Base-by-base conservation (phyloP, 2,888 invertebrate genomes). In the Drosophila affinis region DNA sequence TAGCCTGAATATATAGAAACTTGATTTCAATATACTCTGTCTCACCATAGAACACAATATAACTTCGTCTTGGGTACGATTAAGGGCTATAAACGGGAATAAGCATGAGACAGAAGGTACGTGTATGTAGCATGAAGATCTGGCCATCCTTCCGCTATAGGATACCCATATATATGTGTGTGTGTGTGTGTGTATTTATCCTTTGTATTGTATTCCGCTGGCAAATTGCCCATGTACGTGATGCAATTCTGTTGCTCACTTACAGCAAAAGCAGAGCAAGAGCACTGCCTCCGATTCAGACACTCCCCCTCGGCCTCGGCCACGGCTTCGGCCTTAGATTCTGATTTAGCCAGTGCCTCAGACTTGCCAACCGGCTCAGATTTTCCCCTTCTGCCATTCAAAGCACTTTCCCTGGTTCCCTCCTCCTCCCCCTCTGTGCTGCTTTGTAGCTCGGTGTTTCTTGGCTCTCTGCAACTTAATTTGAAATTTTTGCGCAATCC, bases 201-300 rank as follows among this genome's bases (percentile, higher is more conserved):
- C 63, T 68, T 78, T 85, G 89, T 89, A 85, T 86, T 86, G 67
- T 67, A 85, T 85, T 85, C 62, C 73, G 79, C 69, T 88, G 88
- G 90, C 90, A 88, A 88, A 88, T 88, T 89, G 90, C 90, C 88
- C 88, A 86, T 77, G 86, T 89, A 88, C 88, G 88, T 88, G 88
- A 85, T 87, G 86, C 89, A 89, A 88, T 88, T 85, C 89, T 85
- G 89, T 79, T 85, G 89, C 83, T 88, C 83, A 84, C 83, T 83
- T 87, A 76, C 81, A 67, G 87, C 29, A 29, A 7, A 29, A 9
- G 29, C 29, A 29, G 7, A 7, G 27, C 7, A 1, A 9, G 7
- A 27, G 29, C 72, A 39, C 44, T 14, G 56, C 62, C 44, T 56
- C 46, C 32, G 18, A 9, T 27, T 44, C 57, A 53, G 44, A 58